phyloP scores from a whole-genome alignment of 2,888 invertebrate genomes.

The Phasia obesa region DNA sequence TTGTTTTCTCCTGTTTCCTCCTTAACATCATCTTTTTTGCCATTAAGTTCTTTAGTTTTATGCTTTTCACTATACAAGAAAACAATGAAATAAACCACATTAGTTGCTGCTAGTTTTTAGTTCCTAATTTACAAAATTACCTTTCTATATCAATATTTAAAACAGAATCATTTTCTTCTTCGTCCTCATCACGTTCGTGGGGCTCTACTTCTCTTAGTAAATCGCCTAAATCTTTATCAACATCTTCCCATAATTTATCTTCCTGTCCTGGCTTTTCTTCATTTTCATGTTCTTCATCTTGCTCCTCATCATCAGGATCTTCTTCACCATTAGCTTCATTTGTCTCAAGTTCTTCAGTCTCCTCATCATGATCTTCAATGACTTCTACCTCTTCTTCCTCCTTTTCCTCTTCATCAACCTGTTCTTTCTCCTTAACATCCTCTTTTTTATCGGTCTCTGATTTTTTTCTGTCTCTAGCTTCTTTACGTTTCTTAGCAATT shows the following conservation, averaged over 20 bases:
- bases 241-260: conserved; percentile 91
- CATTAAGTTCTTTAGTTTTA: conserved; percentile 79
- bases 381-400: conserved; percentile 84
- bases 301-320: conserved; percentile 10
- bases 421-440: conserved; percentile 79
- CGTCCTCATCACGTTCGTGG: conserved; percentile 87
- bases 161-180: conserved; percentile 86
- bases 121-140: conserved; percentile 76
- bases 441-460: conserved; percentile 73
- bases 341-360: conserved; percentile 84
- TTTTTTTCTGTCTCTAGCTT: conserved; percentile 82
- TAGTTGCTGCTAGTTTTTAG: not conserved
- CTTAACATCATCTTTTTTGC: conserved; percentile 73
- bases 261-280: conserved; percentile 83
- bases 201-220: conserved; percentile 87
- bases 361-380: conserved; percentile 85
- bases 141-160: conserved; percentile 83
- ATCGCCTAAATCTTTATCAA: conserved; percentile 91
- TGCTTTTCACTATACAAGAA: conserved; percentile 84
- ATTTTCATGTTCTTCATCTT: conserved; percentile 83
- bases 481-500: conserved; percentile 83
- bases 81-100: conserved; percentile 2
- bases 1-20: conserved; percentile 41
- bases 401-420: conserved; percentile 86
- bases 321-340: conserved; percentile 27